Evolutionary conservation across 2,888 invertebrate species (phyloP), one percentile per base, ranked within the genome.

Genomic region (Nemoura dubitans): DNA sequence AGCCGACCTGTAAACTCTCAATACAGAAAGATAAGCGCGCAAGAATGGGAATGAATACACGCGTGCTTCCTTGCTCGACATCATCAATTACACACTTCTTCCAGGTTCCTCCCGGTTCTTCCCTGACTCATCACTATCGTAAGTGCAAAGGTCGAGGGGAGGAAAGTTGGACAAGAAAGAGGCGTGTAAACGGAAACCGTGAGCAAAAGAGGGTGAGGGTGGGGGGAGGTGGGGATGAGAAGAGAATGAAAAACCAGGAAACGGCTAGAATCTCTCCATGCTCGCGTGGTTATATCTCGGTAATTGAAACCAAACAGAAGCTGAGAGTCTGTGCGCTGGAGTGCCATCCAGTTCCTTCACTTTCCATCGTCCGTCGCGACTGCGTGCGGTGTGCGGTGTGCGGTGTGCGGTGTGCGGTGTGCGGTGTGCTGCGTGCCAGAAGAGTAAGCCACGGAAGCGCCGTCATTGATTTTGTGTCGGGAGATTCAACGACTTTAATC

Each of bases 241-340:
- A 36, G 36, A 36, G 36, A 36, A 36, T 36, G 36, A 59, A 21
- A 59, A 59, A 59, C 59, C 59, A 59, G 59, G 59, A 59, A 59
- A 59, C 59, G 59, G 59, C 59, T 59, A 59, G 59, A 59, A 59
- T 21, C 59, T 59, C 59, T 59, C 36, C 59, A 21, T 59, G 59
- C 59, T 59, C 78, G 28, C 78, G 78, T 59, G 59, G 59, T 78
- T 78, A 78, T 78, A 27, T 28, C n/a, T 3, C n/a, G 78, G 78
- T 78, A 78, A 78, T 78, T 78, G 78, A 78, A 78, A 78, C 78
- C 78, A 78, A 78, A 78, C 78, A 78, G 78, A 78, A 28, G 6
- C 78, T 26, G 78, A 78, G 78, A 78, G 78, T 78, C 26, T 7
- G 59, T 1, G 21, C 3, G 14, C 59, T 59, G 59, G 59, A 59